Evolutionary conservation across 2,888 invertebrate species (phyloP).

Genomic region (Saturnia pavonia): DNA sequence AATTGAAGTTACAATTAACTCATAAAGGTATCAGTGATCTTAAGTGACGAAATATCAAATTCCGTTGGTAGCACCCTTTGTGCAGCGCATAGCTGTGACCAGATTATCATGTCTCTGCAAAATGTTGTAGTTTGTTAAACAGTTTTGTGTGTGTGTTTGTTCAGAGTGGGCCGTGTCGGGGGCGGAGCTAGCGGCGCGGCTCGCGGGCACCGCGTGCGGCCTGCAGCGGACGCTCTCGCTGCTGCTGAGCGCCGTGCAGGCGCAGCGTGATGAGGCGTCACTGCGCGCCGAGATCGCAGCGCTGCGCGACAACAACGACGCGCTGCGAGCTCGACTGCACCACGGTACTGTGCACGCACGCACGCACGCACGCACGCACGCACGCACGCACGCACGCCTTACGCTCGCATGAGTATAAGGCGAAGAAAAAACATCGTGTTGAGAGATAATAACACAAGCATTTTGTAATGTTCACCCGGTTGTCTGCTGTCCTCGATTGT

Average conservation of each 20-base stretch:
- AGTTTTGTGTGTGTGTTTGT: background rate
- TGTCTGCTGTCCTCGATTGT: too few relatives aligned
- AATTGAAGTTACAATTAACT: too few relatives aligned
- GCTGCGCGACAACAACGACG: slow-evolving; percentile 45
- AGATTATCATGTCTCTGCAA: too few relatives aligned
- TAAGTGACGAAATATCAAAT: too few relatives aligned
- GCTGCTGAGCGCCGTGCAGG: slow-evolving; percentile 45
- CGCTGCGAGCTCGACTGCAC: slow-evolving; percentile 32
- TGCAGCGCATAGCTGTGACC: too few relatives aligned
- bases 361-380: background rate
- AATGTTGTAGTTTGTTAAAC: background rate
- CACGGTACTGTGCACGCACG: background rate
- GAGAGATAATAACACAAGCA: too few relatives aligned
- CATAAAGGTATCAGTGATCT: too few relatives aligned
- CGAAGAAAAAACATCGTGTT: too few relatives aligned
- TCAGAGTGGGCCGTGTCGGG: slow-evolving; percentile 39
- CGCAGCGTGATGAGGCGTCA: slow-evolving; percentile 32
- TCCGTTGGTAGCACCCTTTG: too few relatives aligned
- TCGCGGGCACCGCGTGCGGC: slow-evolving; percentile 45
- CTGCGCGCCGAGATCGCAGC: slow-evolving; percentile 42
- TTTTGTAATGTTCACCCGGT: too few relatives aligned
- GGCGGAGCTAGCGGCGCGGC: slow-evolving; percentile 46
- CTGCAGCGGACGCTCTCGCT: slow-evolving; percentile 51
- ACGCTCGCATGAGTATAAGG: too few relatives aligned
- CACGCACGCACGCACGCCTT: background rate